Base-by-base conservation (phyloP, 2,888 invertebrate species). In the Volucella bombylans region DNA sequence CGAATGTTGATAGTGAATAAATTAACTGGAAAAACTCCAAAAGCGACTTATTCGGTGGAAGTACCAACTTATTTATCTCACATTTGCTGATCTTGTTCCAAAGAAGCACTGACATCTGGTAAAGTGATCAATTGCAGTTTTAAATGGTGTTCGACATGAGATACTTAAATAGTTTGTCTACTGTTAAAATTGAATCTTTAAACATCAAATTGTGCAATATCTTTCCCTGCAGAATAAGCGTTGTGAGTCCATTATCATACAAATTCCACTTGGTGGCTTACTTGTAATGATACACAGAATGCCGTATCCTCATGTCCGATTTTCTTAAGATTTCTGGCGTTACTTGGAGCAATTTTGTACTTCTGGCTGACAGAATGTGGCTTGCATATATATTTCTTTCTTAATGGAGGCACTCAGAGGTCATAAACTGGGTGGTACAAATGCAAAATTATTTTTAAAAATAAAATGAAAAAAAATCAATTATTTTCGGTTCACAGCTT, bases 51-150 rank as follows among this genome's bases (percentile, higher is more conserved):
- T 31, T 31, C 6, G 31, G 31, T 31, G 31, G 31, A 31, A 31
- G 31, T 31, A 6, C 31, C 31, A 52, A 61, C 61, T 61, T 65
- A 52, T 52, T 61, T 31, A 61, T 8, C 14, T 69, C 9, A 14
- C 31, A 71, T 49, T 45, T 38, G 55, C 57, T 6, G 1, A 15
- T 59, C 12, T 43, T 12, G 10, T 41, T 41, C 41, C 49, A 71
- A 57, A 68, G 38, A n/a, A 8, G 23, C 14, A 54, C 2, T 55
- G 47, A 59, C 49, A 23, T 41, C 69, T 38, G 12, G 43, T 14
- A 59, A 41, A 52, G 62, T 38, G 62, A 50, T 72, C 52, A 61
- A 45, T 62, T 52, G 9, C 52, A 52, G 23, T 9, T 61, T 38
- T 23, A 31, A 38, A 43, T 50, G 67, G 54, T 14, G 9, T 15